These are phyloP conservation scores for Troilus luridus DNA, from an alignment of 2,888 invertebrate species.

Conservation along the genomic window DNA sequence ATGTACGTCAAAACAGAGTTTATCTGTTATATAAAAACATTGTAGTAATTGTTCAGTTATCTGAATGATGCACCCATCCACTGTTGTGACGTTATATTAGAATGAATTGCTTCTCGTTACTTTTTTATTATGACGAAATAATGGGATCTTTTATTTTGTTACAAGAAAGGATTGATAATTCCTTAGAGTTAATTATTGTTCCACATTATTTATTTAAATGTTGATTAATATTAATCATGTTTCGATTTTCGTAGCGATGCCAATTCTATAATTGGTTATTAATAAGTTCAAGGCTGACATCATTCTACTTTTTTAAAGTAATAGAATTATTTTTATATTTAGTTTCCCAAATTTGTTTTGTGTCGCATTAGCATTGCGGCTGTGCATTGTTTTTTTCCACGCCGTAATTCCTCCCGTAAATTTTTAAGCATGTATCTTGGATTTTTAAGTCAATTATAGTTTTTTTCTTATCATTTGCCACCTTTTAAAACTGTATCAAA, in stretches of 20 bases:
- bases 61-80: not conserved
- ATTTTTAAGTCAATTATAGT: no score
- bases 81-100: not conserved
- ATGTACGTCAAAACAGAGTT: constrained; percentile 1
- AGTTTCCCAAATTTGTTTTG: not conserved
- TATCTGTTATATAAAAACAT: not conserved
- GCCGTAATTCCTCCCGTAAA: no score
- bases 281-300: not conserved
- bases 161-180: not conserved
- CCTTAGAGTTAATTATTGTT: not conserved
- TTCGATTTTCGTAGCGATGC: not conserved
- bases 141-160: not conserved
- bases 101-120: not conserved
- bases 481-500: no score
- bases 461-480: no score
- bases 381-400: no score
- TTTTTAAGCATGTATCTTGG: no score
- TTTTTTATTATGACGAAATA: not conserved
- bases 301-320: not conserved
- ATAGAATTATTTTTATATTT: not conserved
- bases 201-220: not conserved
- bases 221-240: not conserved
- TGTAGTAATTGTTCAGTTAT: not conserved
- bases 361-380: no score
- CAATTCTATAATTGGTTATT: not conserved